Base-by-base conservation (phyloP, 2,888 invertebrate genomes). In the Eristalis pertinax region DNA sequence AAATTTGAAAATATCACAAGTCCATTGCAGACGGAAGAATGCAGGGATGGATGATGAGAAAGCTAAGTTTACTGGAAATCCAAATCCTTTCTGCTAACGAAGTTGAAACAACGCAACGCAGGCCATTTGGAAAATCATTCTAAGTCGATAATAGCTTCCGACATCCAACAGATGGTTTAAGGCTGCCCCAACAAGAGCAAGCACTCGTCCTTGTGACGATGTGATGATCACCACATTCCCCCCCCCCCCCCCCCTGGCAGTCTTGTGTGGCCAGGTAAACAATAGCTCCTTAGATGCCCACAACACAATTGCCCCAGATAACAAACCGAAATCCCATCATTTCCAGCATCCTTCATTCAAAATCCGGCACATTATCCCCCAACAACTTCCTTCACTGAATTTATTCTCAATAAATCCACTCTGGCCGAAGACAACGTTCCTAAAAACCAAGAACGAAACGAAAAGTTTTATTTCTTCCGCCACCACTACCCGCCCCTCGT, bases 381-480 rank as follows among this genome's bases (percentile, higher is more conserved):
- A 60, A 60, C 26, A 15, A 29, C 60, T 60, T 60, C 60, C 60
- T 60, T 26, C 60, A 60, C 13, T 60, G 26, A 60, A 60, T 60
- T 60, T 26, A 60, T 60, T 60, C 26, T 60, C 60, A 60, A 60
- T 60, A 60, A 60, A 15, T 60, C 15, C 15, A 15, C 60, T 60
- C 50, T 60, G n/a, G 15, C 60, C 26, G 15, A 26, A 26, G n/a
- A 60, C 60, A 60, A 60, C 24, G n/a, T 0, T 24, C 22, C 24
- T 13, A 13, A 5, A 24, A 24, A 60, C 13, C 11, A 26, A 26
- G 24, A 60, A 60, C 32, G 32, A 60, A 60, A 24, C 4, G 15
- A n/a, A 24, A 58, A 60, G 60, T 60, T 60, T 60, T 29, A 26
- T 60, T 60, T 26, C 60, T 24, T 24, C 58, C 24, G 10, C 11